Conservation (phyloP, 2,888 invertebrate species). For the Platynereis dumerilii region DNA sequence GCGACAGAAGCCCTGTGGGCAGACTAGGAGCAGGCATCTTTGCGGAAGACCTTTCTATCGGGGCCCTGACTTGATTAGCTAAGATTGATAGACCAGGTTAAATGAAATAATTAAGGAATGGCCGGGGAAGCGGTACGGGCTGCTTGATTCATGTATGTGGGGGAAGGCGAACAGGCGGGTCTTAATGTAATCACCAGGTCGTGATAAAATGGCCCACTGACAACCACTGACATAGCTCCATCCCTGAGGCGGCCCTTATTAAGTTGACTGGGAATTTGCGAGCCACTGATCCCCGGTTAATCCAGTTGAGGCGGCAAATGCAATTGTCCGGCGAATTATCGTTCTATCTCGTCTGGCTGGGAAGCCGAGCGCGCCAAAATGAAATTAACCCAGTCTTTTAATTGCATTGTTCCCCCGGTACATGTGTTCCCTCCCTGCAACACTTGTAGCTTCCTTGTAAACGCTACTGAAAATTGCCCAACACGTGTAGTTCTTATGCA, state of each 20-base stretch:
- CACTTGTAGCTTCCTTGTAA: constrained; percentile 4
- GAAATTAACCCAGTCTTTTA: constrained; percentile 19
- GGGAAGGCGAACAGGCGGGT: constrained; percentile 1
- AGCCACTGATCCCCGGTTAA: constrained; percentile 17
- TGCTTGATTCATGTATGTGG: constrained; percentile 18
- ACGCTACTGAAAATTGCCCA: constrained; percentile 23
- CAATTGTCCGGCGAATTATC: constrained; percentile 7
- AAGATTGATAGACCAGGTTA: constrained; percentile 18
- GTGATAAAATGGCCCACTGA: constrained; percentile 21
- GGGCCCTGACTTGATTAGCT: constrained; percentile 13
- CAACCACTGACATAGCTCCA: constrained; percentile 16
- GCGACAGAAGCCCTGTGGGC: too few relatives aligned
- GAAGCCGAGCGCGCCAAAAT: neutral
- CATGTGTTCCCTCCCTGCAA: constrained; percentile 11
- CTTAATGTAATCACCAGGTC: constrained; percentile 20
- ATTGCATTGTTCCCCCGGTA: constrained; percentile 18
- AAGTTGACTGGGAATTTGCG: constrained; percentile 12
- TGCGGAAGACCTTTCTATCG: too few relatives aligned
- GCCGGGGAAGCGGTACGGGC: too few relatives aligned
- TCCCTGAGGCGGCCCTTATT: constrained; percentile 12
- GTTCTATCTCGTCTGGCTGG: neutral
- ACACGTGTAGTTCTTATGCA: constrained; percentile 23
- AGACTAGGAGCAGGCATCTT: too few relatives aligned
- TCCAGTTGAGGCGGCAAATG: constrained; percentile 21
- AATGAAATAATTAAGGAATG: constrained; percentile 23